These are phyloP conservation scores for Limnodromus scolopaceus DNA, from an alignment of 2,797 vertebrate genomes.

Conservation along the genomic window DNA sequence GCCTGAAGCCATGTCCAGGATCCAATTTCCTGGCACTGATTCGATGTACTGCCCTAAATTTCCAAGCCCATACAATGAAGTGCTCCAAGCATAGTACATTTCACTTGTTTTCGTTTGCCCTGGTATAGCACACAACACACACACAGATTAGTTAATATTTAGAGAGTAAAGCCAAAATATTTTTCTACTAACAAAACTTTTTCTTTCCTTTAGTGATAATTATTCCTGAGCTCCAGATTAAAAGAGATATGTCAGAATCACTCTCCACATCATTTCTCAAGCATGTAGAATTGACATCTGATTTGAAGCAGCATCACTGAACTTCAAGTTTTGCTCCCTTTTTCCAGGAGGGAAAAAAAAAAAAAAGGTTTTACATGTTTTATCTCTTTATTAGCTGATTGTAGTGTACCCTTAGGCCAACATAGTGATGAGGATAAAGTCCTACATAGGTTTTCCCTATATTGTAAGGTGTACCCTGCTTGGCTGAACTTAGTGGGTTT, in stretches of 20 bases:
- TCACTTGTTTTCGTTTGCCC: background rate
- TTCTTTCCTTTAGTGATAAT: background rate
- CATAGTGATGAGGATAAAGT: background rate
- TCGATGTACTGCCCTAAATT: background rate
- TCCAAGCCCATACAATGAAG: background rate
- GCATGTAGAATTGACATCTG: background rate
- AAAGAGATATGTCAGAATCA: background rate
- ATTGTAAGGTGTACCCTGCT: background rate
- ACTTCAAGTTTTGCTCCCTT: background rate
- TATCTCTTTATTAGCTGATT: background rate
- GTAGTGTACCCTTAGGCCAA: background rate
- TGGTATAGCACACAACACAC: fast-evolving
- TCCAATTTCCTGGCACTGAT: fast-evolving
- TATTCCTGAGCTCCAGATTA: background rate
- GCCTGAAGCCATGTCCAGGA: background rate
- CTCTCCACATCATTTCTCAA: background rate
- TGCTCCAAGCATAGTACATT: background rate
- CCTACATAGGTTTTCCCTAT: background rate
- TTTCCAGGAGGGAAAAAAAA: background rate
- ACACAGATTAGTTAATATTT: background rate
- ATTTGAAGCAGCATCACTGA: background rate
- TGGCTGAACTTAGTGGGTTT: background rate
- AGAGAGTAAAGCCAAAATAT: background rate
- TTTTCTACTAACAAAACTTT: background rate
- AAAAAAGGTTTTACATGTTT: background rate